Base-by-base conservation (phyloP, 2,113 vertebrate species). In the Apteryx owenii region DNA sequence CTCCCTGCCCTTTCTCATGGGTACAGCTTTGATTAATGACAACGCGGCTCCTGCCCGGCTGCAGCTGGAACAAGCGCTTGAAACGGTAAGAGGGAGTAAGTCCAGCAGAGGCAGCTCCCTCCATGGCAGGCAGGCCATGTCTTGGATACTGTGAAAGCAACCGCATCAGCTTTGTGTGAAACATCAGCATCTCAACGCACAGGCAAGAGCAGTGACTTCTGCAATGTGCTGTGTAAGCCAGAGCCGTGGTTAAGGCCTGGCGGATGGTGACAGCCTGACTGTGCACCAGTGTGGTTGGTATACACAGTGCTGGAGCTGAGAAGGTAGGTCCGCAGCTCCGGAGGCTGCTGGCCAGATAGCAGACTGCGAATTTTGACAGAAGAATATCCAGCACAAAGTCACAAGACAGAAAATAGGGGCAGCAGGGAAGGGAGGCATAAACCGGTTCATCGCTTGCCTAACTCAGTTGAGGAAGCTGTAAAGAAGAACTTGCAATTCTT, bases 401-500 rank as follows among this genome's bases (percentile, higher is more conserved):
- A 60, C 62, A 60, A 50, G 68, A 73, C 2, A 62, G 36, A 66
- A 95, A 90, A 87, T 3, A 5, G 17, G 21, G 46, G n/a, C 3
- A 25, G 38, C 19, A 9, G 25, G 31, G 19, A 69, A n/a, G 38
- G 6, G 2, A 17, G 10, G 1, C 25, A 72, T 61, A 70, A 68
- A 72, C 42, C 0, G 0, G 51, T 88, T 75, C 50, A 64, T 75
- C 26, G n/a, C 71, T 88, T 95, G 89, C 79, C 48, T 68, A 95
- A 89, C 46, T 71, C 71, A 60, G 31, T 46, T 88, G 87, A 94
- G 94, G 94, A 97, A 97, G 50, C 76, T 81, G 72, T 79, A 91
- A 95, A 96, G 66, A 85, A 91, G 93, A 95, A 95, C 94, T 95
- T 58, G 54, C 53, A 33, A 19, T 68, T 66, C 78, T 85, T 77